Conservation (phyloP, 2,113 vertebrate species). For the Nerophis ophidion region DNA sequence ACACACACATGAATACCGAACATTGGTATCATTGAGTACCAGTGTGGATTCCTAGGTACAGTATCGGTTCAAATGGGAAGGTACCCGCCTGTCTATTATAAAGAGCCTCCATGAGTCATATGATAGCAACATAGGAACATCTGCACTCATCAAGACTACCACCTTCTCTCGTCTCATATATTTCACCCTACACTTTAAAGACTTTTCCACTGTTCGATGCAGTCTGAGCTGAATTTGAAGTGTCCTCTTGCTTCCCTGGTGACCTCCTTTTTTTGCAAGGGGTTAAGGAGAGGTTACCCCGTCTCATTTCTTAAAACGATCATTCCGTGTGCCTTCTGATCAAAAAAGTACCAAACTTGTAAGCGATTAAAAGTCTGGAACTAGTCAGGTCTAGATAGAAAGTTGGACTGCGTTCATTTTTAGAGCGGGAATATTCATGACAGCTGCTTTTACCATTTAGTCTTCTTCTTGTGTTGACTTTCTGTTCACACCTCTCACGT, state of each 20-base stretch:
- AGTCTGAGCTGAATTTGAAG: neutral
- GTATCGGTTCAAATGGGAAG: too few relatives aligned
- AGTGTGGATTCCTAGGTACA: neutral
- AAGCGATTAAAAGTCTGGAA: slow-evolving; percentile 15
- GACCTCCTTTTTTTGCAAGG: neutral
- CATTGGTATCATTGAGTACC: too few relatives aligned
- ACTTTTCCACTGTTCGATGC: neutral
- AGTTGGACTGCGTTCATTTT: slow-evolving; percentile 15
- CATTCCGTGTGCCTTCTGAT: slow-evolving; percentile 35
- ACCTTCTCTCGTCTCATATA: neutral
- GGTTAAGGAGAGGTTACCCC: neutral
- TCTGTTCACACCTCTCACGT: too few relatives aligned
- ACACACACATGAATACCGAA: too few relatives aligned
- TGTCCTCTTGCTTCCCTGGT: slow-evolving; percentile 1
- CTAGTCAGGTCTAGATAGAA: slow-evolving; percentile 13
- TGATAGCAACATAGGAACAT: neutral
- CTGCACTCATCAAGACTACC: neutral
- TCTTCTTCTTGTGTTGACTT: too few relatives aligned
- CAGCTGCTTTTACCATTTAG: slow-evolving; percentile 27
- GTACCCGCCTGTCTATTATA: too few relatives aligned
- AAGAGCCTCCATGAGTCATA: neutral
- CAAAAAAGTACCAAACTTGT: slow-evolving; percentile 27
- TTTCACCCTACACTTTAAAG: neutral
- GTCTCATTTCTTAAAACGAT: slow-evolving; percentile 22
- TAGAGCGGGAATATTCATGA: slow-evolving; percentile 13